phyloP scores from a whole-genome alignment of 1,140 invertebrate species.

The Rhynchophorus ferrugineus region DNA sequence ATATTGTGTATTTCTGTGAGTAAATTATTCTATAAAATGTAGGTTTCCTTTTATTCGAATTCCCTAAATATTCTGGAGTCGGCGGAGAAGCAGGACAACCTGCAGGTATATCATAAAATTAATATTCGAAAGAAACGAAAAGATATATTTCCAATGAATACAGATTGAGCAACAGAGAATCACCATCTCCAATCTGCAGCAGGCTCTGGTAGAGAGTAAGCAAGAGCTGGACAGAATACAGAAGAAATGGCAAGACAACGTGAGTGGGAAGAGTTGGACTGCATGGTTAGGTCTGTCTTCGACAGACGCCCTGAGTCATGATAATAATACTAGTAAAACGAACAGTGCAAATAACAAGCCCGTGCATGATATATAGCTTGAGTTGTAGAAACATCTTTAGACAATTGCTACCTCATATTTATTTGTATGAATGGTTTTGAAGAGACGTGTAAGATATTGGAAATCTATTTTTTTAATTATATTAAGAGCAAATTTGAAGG shows the following conservation, averaged over 20 bases:
- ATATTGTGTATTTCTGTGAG: too few species aligned
- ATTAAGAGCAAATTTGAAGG: too few species aligned
- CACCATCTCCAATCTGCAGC: slow-evolving; percentile 35
- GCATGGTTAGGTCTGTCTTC: slow-evolving; percentile 31
- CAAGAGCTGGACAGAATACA: slow-evolving; percentile 33
- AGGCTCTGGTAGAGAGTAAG: slow-evolving; percentile 32
- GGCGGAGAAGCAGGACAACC: slow-evolving; percentile 24
- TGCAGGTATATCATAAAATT: slow-evolving; percentile 6
- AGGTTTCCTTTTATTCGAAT: slow-evolving; percentile 37
- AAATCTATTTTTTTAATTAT: too few species aligned
- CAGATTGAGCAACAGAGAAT: slow-evolving; percentile 34
- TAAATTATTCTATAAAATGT: slow-evolving; percentile 1
- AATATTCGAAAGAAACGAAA: slow-evolving; percentile 1
- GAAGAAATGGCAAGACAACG: slow-evolving; percentile 31
- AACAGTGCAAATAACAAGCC: slow-evolving; percentile 15
- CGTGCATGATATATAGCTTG: slow-evolving; percentile 36
- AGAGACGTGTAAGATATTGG: too few species aligned
- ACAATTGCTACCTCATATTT: too few species aligned
- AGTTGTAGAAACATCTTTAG: too few species aligned
- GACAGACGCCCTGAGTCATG: slow-evolving; percentile 22
- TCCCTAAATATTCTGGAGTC: slow-evolving; percentile 35
- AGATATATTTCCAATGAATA: slow-evolving; percentile 3
- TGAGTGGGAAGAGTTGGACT: slow-evolving; percentile 35
- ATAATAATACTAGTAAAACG: slow-evolving; percentile 16
- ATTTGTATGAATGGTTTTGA: too few species aligned